Evolutionary conservation across 2,888 invertebrate genomes (phyloP).

Genomic region (Zhengitettix transpicula): DNA sequence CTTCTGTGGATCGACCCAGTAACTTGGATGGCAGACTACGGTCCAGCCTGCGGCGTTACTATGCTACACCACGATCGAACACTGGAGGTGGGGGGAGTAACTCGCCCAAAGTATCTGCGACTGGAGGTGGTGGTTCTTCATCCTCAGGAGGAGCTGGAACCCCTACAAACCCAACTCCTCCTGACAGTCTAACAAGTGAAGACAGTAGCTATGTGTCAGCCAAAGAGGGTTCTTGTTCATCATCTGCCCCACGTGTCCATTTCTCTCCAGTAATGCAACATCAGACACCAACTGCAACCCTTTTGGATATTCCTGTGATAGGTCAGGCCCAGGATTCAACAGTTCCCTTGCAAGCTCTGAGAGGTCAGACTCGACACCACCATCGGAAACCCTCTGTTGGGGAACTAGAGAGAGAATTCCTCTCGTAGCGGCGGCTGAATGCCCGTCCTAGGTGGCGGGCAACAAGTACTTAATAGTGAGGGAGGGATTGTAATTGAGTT

Average conservation of each 20-base stretch:
- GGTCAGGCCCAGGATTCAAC: slow-evolving; percentile 35
- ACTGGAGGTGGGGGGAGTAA: slow-evolving; percentile 1
- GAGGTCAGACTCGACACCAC: slow-evolving; percentile 24
- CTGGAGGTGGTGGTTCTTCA: slow-evolving; percentile 13
- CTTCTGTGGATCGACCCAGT: slow-evolving; percentile 36
- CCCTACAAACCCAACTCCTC: slow-evolving; percentile 71
- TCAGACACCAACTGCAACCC: slow-evolving; percentile 21
- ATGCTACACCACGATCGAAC: slow-evolving; percentile 2
- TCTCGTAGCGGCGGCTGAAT: slow-evolving; percentile 27
- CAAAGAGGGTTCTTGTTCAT: slow-evolving; percentile 49
- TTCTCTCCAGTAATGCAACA: slow-evolving; percentile 54
- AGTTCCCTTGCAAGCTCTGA: slow-evolving; percentile 31
- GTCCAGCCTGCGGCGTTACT: slow-evolving; percentile 60
- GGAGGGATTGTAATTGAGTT: too few species aligned
- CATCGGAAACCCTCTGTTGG: slow-evolving; percentile 25
- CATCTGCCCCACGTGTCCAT: slow-evolving; percentile 43
- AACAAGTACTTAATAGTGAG: neutral
- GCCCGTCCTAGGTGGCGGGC: neutral
- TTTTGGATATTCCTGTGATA: slow-evolving; percentile 40
- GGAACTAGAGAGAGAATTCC: slow-evolving; percentile 36
- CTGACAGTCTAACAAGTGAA: slow-evolving; percentile 70
- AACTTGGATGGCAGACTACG: slow-evolving; percentile 45
- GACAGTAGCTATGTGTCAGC: slow-evolving; percentile 82
- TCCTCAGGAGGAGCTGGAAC: slow-evolving; percentile 41
- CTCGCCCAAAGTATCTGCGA: neutral